Percentiles rank a stretch among this genome's conserved stretches.
Conservation (phyloP, 1,140 invertebrate genomes). For the Colletes latitarsis region DNA sequence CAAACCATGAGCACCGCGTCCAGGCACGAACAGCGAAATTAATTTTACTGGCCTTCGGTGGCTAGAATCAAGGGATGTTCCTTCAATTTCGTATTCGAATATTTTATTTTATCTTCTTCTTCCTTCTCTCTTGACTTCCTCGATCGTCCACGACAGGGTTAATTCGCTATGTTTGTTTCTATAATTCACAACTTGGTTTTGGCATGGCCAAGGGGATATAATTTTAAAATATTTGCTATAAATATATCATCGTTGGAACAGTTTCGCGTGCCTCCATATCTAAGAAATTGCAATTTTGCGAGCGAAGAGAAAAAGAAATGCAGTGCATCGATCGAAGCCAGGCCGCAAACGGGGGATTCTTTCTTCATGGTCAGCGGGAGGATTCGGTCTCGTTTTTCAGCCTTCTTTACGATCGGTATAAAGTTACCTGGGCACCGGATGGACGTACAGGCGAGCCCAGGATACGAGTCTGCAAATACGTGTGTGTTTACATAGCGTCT, state of each 20-base stretch:
- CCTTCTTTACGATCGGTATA: slow-evolving; percentile 22
- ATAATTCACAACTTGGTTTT: too few species aligned
- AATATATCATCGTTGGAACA: too few species aligned
- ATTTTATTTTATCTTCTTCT: too few species aligned
- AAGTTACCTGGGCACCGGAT: slow-evolving; percentile 46
- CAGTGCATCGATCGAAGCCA: too few species aligned
- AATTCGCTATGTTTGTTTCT: too few species aligned
- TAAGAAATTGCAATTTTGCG: too few species aligned
- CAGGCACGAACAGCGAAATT: not conserved
- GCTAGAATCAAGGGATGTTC: not conserved
- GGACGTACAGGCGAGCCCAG: slow-evolving; percentile 16
- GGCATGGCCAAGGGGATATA: too few species aligned
- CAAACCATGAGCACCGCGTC: slow-evolving; percentile 15
- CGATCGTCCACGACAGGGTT: too few species aligned
- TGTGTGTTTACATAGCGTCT: slow-evolving; percentile 34
- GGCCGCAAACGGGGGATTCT: slow-evolving; percentile 20
- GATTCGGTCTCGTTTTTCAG: slow-evolving; percentile 40
- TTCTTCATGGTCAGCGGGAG: slow-evolving; percentile 40
- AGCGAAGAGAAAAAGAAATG: not conserved
- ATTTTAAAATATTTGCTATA: too few species aligned
- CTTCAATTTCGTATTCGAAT: not conserved
- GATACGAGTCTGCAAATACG: slow-evolving; percentile 8
- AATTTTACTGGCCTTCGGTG: not conserved
- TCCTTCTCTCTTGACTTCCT: too few species aligned
- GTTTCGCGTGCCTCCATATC: too few species aligned